These are phyloP conservation scores for Sphaeramia orbicularis DNA, from an alignment of 2,797 vertebrate species.

Conservation along the genomic window DNA sequence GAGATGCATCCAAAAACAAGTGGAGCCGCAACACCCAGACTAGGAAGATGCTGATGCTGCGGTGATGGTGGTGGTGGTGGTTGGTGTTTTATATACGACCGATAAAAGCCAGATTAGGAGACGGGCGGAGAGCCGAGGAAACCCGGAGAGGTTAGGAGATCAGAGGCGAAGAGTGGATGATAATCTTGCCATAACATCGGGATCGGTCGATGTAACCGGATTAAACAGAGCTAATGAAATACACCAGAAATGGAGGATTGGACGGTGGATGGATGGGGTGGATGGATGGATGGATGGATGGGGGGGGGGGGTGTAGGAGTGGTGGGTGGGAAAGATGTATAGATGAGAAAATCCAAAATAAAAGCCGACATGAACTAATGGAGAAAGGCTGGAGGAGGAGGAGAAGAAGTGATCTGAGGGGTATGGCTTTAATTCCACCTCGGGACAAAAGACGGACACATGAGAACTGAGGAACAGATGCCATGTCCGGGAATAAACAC, in stretches of 20 bases:
- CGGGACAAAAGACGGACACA: constrained; percentile 25
- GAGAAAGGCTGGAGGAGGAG: constrained; percentile 5
- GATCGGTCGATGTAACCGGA: constrained; percentile 70
- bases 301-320: not conserved
- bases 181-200: constrained; percentile 77
- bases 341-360: constrained; percentile 49
- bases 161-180: constrained; percentile 63
- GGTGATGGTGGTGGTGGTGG: not conserved
- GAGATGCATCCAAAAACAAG: constrained; percentile 50
- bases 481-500: not conserved
- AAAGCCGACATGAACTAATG: constrained; percentile 19
- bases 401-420: not conserved
- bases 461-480: too few species aligned
- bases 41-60: not conserved
- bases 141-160: constrained; percentile 62
- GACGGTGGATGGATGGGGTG: constrained; percentile 32
- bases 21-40: constrained; percentile 45
- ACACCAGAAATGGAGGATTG: constrained; percentile 58
- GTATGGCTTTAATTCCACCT: not conserved
- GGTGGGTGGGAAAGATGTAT: not conserved
- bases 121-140: constrained; percentile 50
- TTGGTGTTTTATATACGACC: constrained; percentile 10
- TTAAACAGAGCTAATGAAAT: constrained; percentile 82
- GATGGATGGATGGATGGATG: not conserved
- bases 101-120: constrained; percentile 74